A percentile compares a stretch with the other conserved stretches of the same genome.
Conservation (phyloP, 2,888 invertebrate genomes). For the Neocrepidodera transversa region DNA sequence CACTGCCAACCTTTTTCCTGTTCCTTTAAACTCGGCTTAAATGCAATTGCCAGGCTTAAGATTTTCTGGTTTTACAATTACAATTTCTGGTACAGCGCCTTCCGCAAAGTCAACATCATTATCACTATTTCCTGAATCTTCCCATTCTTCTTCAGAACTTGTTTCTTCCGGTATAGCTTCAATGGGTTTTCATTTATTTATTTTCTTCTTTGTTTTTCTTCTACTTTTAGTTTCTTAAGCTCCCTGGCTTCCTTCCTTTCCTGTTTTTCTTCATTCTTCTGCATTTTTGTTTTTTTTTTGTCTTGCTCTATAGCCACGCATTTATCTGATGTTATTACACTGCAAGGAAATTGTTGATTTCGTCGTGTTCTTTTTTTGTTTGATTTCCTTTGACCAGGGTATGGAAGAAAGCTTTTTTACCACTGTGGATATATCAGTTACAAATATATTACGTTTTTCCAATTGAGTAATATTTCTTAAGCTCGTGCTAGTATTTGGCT, state of each 20-base stretch:
- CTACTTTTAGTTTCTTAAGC: slow-evolving; percentile 11
- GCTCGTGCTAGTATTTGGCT: background rate
- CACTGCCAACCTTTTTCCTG: background rate
- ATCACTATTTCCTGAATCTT: background rate
- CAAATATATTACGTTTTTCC: slow-evolving; percentile 6
- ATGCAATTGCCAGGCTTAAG: background rate
- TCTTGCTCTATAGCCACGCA: slow-evolving; percentile 9
- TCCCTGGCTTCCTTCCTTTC: slow-evolving; percentile 15
- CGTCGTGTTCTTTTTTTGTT: slow-evolving; percentile 1
- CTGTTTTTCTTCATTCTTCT: slow-evolving; percentile 13
- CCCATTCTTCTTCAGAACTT: background rate
- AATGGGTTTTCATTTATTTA: background rate
- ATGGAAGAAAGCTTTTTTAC: slow-evolving; percentile 11
- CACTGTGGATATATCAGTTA: slow-evolving; percentile 7
- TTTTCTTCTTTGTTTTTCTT: slow-evolving; percentile 1
- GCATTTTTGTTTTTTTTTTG: slow-evolving; percentile 12
- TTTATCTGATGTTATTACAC: slow-evolving; percentile 20
- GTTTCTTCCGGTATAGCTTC: background rate
- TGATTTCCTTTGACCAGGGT: slow-evolving; percentile 10
- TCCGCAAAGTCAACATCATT: background rate
- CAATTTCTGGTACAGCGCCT: background rate
- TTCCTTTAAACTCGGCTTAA: background rate
- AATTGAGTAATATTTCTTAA: background rate
- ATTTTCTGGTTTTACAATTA: background rate
- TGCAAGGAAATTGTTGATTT: slow-evolving; percentile 13